A percentile compares a stretch with the other conserved stretches of the same genome.
Conservation (phyloP, 1,140 invertebrate species). For the Hyposmocoma kahamanoa region DNA sequence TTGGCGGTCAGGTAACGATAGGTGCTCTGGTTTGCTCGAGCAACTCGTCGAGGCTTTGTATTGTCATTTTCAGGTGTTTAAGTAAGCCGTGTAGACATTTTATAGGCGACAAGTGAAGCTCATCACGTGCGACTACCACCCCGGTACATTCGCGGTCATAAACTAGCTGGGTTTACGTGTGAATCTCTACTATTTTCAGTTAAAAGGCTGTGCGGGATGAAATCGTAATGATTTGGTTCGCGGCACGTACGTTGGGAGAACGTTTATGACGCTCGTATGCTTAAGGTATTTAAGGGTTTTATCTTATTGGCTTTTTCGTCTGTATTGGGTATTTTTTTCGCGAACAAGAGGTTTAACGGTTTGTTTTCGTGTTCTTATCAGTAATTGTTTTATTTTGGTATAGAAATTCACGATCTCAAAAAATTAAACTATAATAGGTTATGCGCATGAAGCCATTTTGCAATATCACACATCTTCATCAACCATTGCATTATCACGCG, state of each 20-base stretch:
- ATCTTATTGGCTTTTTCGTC: not conserved
- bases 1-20: not conserved
- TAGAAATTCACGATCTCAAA: too few relatives aligned
- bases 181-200: slow-evolving; percentile 23
- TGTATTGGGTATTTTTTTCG: not conserved
- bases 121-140: not conserved
- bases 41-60: not conserved
- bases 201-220: slow-evolving; percentile 10
- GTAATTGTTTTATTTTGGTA: too few relatives aligned
- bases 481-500: too few relatives aligned
- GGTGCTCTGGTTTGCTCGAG: not conserved
- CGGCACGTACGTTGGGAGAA: slow-evolving; percentile 12
- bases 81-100: too few relatives aligned
- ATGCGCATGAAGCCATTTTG: too few relatives aligned
- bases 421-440: too few relatives aligned
- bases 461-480: too few relatives aligned
- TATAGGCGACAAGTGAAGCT: not conserved
- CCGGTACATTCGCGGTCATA: slow-evolving; percentile 17
- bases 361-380: too few relatives aligned
- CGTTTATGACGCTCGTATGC: slow-evolving; percentile 12
- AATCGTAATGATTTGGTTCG: slow-evolving; percentile 22
- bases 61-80: not conserved
- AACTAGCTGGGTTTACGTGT: slow-evolving; percentile 26
- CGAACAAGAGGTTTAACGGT: not conserved
- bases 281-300: not conserved